These are phyloP conservation scores for Arenaria interpres DNA, from an alignment of 2,113 vertebrate genomes.

Conservation along the genomic window DNA sequence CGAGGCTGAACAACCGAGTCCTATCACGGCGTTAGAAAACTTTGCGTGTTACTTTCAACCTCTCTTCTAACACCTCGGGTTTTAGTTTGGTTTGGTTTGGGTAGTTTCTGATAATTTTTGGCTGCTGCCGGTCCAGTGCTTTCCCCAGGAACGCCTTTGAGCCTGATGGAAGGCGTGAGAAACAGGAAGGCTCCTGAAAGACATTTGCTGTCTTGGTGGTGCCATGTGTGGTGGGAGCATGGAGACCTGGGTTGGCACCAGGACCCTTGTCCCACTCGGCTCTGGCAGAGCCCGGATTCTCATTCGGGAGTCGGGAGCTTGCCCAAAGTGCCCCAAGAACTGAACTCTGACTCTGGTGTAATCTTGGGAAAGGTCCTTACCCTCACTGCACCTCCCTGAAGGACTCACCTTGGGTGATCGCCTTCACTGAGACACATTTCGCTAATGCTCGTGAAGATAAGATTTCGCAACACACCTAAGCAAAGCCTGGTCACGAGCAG, in stretches of 20 bases:
- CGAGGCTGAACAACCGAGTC: constrained; percentile 28
- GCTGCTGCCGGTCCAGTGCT: neutral
- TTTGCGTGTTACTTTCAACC: neutral
- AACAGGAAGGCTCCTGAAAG: neutral
- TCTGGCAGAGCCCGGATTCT: neutral
- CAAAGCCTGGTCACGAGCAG: neutral
- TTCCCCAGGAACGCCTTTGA: neutral
- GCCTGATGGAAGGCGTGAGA: neutral
- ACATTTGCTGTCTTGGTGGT: neutral
- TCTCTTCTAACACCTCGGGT: neutral
- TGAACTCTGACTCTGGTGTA: neutral
- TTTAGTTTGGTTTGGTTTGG: neutral
- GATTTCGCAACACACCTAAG: neutral
- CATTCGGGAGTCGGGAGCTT: neutral
- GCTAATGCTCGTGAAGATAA: neutral
- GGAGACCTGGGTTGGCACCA: neutral
- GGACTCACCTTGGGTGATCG: neutral
- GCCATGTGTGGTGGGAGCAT: neutral
- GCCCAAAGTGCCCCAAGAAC: neutral
- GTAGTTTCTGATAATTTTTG: neutral
- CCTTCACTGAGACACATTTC: neutral
- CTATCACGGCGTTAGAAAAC: neutral
- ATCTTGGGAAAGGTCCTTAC: neutral
- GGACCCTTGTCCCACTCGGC: neutral
- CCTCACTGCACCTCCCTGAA: neutral